Base-by-base conservation (phyloP, 1,140 invertebrate genomes). In the Dryas iulia region DNA sequence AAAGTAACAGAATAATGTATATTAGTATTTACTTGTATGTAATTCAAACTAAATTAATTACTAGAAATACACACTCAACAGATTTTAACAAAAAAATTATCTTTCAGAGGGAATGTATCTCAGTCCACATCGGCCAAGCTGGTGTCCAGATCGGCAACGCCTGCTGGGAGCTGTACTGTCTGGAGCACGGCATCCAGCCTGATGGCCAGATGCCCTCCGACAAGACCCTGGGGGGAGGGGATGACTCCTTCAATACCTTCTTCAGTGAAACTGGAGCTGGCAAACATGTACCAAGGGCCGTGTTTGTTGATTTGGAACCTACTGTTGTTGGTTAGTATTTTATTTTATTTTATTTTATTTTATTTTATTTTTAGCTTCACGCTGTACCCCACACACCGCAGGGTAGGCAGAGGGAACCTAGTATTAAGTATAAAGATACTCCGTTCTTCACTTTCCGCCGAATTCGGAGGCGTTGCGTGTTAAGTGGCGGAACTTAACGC, bases 81-180 rank as follows among this genome's bases (percentile, higher is more conserved):
- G n/a, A n/a, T n/a, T n/a, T n/a, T n/a, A n/a, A n/a, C n/a, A n/a
- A n/a, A n/a, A n/a, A 5, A n/a, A 2, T 33, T n/a, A 53, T 67
- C 58, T 10, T 66, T 71, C 86, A 95, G 95, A 94, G 95, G 92
- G 97, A 98, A 94, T 96, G 96, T 82, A 96, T 98, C 79, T 97
- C 95, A 76, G 94, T 97, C 70, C 97, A 98, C 89, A 94, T 98
- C 78, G 97, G 97, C 53, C 97, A 98, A 92, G 97, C 97, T 67
- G 97, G 97, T 56, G 96, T 97, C 3, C 97, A 98, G 92, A 97
- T 98, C 83, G 97, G 97, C 71, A 97, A 97, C 86, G 96, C 96
- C 59, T 95, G 95, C 83, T 96, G 95, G 95, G 97, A 98, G 85
- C 92, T 98, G 63, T 98, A 97, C 92, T 98, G 97, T 85, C 89